Base-by-base conservation (phyloP, 2,797 vertebrate genomes). In the Telmatherina bonti region DNA sequence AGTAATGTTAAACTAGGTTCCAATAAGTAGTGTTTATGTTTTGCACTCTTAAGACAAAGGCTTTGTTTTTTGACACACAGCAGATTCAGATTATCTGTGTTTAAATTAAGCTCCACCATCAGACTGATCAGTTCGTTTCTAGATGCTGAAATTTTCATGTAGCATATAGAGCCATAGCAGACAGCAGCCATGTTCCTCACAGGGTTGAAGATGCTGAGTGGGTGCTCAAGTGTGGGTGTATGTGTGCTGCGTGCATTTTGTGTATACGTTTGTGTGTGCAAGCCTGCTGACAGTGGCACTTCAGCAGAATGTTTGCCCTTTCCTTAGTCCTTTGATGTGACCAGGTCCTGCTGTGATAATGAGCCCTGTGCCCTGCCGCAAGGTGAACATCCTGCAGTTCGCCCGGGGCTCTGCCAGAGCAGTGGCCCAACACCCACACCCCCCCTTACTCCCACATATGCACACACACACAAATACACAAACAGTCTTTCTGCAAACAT, bases 291-390 rank as follows among this genome's bases (percentile, higher is more conserved):
- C 93, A 89, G 90, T 92, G 91, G 91, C 93, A 90, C 90, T 90
- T 91, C 91, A 93, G 90, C 93, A 94, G 93, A 97, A 96, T 94
- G 95, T 93, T 93, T 96, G 95, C 95, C 96, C 96, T 96, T 96
- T 96, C 93, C 85, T 76, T 85, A 89, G 92, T 76, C 90, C 96
- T 97, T 96, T 97, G 96, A 97, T 96, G 95, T 95, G 93, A 93
- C 91, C 93, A 93, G 92, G 94, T 94, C 94, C 76, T 62, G 91
- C 94, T 88, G 95, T 89, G 93, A 93, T 95, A 95, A 94, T 95
- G 93, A 96, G 94, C 92, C 86, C 58, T 69, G 90, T 88, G 87
- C 89, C 93, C 91, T 70, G 90, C 88, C 82, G 79, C 91, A 92
- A 94, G 93, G 92, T 93, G 93, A 93, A 89, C 85, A 83, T 92